Evolutionary conservation across 2,113 vertebrate species (phyloP), one percentile per base, ranked within the genome.

Genomic region (Phocoena phocoena): DNA sequence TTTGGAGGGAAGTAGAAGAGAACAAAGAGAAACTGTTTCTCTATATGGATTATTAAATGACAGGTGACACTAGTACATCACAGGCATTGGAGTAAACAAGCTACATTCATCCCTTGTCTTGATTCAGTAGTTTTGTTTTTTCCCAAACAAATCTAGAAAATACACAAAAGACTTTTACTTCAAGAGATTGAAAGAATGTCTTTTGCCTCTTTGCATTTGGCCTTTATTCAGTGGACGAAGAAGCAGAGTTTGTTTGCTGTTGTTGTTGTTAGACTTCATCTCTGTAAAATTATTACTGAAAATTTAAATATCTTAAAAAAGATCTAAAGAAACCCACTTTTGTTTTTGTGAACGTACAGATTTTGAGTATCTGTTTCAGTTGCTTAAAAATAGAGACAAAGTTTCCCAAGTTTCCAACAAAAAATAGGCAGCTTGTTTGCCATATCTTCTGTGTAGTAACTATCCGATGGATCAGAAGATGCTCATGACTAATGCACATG

Each of bases 221-320:
- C 44, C 90, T 97, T 97, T 97, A 55, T 97, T 95, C 85, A 44
- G n/a, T 86, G 81, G 82, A 88, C 96, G 96, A 97, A 96, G 90
- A 71, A 88, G 31, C 3, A 6, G 53, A 58, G n/a, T 36, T 85
- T 91, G 87, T 26, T 65, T 82, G 60, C 82, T 58, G 47, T 62
- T 70, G 44, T 33, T 55, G 18, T 63, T 71, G 44, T 77, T 93
- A 84, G 73, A 88, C 62, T 97, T 94, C 25, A n/a, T 88, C 47
- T 92, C 55, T 83, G 11, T 93, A 65, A 90, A 96, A 87, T 68
- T 96, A 87, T n/a, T 60, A 65, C 58, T 67, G 28, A 67, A 95
- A 90, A 90, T 88, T 44, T 26, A 90, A 94, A 88, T 88, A 36
- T 90, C n/a, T 94, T 60, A 94, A 96, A 94, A 92, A 65, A 70